Evolutionary conservation across 2,113 vertebrate species (phyloP).

Genomic region (Charina bottae): DNA sequence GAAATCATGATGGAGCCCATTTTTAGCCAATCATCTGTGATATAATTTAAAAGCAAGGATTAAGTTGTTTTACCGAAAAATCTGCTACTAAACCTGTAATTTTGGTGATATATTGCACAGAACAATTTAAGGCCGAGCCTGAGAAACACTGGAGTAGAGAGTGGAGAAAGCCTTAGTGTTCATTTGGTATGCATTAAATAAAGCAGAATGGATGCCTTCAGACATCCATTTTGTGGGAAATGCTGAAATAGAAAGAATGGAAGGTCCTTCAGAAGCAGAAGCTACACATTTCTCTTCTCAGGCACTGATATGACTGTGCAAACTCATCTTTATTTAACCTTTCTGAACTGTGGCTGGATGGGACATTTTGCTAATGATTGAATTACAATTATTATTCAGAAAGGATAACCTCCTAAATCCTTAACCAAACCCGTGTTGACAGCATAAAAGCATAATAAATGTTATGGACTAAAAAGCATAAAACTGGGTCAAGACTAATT

Average conservation of each 20-base stretch:
- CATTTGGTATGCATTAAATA: not conserved
- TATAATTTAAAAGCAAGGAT: not conserved
- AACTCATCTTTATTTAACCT: not conserved
- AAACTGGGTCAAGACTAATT: accelerated
- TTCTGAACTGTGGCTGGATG: not conserved
- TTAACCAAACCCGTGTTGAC: not conserved
- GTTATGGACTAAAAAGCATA: not conserved
- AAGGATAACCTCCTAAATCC: not conserved
- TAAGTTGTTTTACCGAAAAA: not conserved
- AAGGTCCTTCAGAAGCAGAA: not conserved
- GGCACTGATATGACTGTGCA: not conserved
- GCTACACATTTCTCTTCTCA: not conserved
- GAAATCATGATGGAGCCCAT: not conserved
- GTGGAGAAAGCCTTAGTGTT: not conserved
- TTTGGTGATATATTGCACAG: not conserved
- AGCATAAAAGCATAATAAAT: not conserved
- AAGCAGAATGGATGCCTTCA: not conserved
- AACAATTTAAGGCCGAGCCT: not conserved
- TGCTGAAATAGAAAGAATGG: not conserved
- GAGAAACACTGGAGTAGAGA: not conserved
- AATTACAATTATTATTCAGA: not conserved
- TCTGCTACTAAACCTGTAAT: not conserved
- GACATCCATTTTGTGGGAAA: not conserved
- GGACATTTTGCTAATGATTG: not conserved
- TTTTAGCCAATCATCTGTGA: not conserved